Conservation (phyloP, 2,888 invertebrate species). For the Drosophila setosimentum region DNA sequence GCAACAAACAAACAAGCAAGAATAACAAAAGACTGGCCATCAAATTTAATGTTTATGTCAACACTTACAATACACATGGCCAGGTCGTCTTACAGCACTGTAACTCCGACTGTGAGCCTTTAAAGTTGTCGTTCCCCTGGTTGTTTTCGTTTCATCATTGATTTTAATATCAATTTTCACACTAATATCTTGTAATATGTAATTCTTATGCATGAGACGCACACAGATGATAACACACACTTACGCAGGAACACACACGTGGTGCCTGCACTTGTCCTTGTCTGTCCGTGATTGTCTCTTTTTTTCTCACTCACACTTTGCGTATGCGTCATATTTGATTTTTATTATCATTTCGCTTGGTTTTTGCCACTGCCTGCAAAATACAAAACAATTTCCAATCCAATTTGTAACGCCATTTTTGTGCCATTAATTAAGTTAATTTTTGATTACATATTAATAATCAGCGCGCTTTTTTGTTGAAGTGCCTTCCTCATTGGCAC, state of each 20-base stretch:
- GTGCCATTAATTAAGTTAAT: slow-evolving; percentile 74
- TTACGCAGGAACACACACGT: slow-evolving; percentile 2
- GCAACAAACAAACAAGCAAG: slow-evolving; percentile 14
- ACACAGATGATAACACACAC: slow-evolving; percentile 39
- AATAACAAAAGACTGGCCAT: slow-evolving; percentile 52
- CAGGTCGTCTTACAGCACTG: slow-evolving; percentile 66
- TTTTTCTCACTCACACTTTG: slow-evolving; percentile 31
- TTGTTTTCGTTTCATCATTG: slow-evolving; percentile 65
- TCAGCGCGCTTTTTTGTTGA: slow-evolving; percentile 47
- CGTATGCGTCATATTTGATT: slow-evolving; percentile 73
- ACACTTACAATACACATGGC: slow-evolving; percentile 69
- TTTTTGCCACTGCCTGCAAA: slow-evolving; percentile 16
- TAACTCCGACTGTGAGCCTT: slow-evolving; percentile 64
- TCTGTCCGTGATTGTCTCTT: slow-evolving; percentile 48
- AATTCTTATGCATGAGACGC: slow-evolving; percentile 76
- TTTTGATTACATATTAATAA: slow-evolving; percentile 79
- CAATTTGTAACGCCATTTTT: slow-evolving; percentile 50
- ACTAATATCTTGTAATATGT: slow-evolving; percentile 79
- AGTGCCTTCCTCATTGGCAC: slow-evolving; percentile 53
- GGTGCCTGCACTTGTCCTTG: slow-evolving; percentile 16
- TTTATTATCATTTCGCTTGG: slow-evolving; percentile 60
- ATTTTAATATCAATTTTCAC: slow-evolving; percentile 81
- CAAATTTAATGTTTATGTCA: slow-evolving; percentile 81
- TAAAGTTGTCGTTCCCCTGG: slow-evolving; percentile 57
- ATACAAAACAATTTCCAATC: slow-evolving; percentile 48